A percentile compares a stretch with the other conserved stretches of the same genome.
Conservation (phyloP, 2,113 vertebrate genomes). For the Corydoras maculifer region DNA sequence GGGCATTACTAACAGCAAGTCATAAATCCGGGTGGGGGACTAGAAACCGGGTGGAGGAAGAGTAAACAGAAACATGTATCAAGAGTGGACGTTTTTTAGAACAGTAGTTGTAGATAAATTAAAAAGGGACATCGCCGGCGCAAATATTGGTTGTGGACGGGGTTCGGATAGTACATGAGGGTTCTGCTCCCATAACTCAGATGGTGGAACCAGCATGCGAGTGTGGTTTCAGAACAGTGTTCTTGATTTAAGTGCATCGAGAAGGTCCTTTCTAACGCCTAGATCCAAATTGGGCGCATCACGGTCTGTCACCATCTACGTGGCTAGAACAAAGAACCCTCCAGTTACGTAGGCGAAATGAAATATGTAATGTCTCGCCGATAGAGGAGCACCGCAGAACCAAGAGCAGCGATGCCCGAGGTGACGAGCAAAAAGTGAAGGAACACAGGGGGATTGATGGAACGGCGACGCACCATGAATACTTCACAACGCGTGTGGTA, state of each 20-base stretch:
- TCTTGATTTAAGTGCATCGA: conserved; percentile 47
- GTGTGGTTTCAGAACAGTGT: conserved; percentile 2
- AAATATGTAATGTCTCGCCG: conserved; percentile 2
- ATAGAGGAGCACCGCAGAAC: background rate
- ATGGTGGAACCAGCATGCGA: too few species aligned
- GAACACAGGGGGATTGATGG: background rate
- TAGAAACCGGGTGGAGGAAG: too few species aligned
- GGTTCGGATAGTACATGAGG: too few species aligned
- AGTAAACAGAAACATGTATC: too few species aligned
- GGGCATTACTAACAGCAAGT: too few species aligned
- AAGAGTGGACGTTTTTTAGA: too few species aligned
- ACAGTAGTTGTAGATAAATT: too few species aligned
- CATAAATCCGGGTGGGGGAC: too few species aligned
- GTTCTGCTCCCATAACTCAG: too few species aligned
- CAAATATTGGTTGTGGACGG: too few species aligned
- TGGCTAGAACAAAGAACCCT: background rate
- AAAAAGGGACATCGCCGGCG: too few species aligned
- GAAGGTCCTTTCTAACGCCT: conserved; percentile 45
- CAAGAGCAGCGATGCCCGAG: background rate
- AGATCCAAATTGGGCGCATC: background rate
- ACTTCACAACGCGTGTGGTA: background rate
- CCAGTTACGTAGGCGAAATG: too few species aligned
- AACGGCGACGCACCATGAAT: background rate
- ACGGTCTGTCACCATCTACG: background rate
- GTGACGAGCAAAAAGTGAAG: background rate